These are phyloP conservation scores for Drosophila jambulina DNA, from an alignment of 1,140 invertebrate species.

Conservation along the genomic window DNA sequence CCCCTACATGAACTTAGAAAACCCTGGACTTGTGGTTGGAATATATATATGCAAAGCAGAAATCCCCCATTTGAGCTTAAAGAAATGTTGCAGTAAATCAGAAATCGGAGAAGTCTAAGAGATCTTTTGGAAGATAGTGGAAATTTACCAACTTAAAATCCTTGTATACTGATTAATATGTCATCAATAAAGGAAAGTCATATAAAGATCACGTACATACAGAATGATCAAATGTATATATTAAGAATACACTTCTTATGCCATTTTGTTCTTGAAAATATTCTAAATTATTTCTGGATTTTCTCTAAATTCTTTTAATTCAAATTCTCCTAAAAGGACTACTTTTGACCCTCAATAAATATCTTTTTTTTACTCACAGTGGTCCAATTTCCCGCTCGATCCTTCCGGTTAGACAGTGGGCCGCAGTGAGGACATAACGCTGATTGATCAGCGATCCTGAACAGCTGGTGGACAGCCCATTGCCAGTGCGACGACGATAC, in stretches of 20 bases:
- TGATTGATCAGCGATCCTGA: constrained; percentile 86
- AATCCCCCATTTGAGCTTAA: constrained; percentile 5
- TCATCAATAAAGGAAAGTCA: background rate
- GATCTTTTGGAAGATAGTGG: background rate
- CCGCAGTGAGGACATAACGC: constrained; percentile 89
- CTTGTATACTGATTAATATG: background rate
- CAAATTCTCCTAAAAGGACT: too few species aligned
- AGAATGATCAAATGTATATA: background rate
- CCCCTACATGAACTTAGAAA: background rate
- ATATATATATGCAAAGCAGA: background rate
- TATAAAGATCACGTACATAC: background rate
- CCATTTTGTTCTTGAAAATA: background rate
- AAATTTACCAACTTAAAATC: background rate
- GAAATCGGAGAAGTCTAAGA: too few species aligned
- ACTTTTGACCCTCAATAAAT: too few species aligned
- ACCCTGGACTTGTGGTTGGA: constrained; percentile 16
- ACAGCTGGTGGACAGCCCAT: constrained; percentile 85
- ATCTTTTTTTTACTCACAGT: constrained; percentile 85
- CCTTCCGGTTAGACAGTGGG: constrained; percentile 88
- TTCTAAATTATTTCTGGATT: too few species aligned
- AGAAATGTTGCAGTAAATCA: background rate
- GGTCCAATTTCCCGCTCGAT: constrained; percentile 85
- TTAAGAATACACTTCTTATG: background rate
- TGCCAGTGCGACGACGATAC: constrained; percentile 83
- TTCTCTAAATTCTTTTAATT: too few species aligned